Percentiles rank a stretch among this genome's conserved stretches.
Evolutionary conservation across 2,113 vertebrate genomes (phyloP).

Genomic region (Rattus rattus): DNA sequence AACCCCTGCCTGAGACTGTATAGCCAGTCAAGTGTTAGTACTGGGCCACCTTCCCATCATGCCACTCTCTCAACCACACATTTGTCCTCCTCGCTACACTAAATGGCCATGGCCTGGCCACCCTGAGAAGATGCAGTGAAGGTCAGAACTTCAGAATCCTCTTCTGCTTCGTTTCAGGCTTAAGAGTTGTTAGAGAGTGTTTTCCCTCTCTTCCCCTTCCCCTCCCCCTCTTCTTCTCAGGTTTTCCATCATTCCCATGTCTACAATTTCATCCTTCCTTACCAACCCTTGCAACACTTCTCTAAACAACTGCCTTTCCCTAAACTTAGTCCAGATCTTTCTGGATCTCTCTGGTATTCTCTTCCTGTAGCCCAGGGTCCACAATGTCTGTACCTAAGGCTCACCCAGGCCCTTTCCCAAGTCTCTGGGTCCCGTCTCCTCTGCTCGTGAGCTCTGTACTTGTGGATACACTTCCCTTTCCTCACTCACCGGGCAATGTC

Average conservation of each 20-base stretch:
- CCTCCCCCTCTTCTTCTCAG: not conserved
- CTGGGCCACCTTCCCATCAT: not conserved
- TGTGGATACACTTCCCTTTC: not conserved
- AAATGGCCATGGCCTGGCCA: not conserved
- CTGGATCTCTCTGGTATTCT: not conserved
- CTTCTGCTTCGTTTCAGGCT: not conserved
- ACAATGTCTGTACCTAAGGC: not conserved
- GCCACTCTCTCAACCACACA: not conserved
- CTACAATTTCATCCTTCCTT: not conserved
- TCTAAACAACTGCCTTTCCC: not conserved
- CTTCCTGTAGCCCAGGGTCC: not conserved
- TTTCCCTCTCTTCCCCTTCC: not conserved
- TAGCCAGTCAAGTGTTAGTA: too few relatives aligned
- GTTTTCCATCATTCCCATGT: not conserved
- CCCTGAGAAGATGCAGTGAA: constrained; percentile 11
- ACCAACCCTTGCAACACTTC: not conserved
- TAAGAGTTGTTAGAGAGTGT: not conserved
- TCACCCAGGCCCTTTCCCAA: not conserved
- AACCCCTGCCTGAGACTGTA: not conserved
- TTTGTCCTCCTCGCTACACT: not conserved
- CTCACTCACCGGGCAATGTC: constrained; percentile 90
- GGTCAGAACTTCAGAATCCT: not conserved
- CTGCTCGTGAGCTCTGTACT: not conserved
- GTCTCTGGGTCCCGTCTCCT: not conserved
- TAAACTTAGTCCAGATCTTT: constrained; percentile 8